phyloP scores from a whole-genome alignment of 2,888 invertebrate species.

The Apamea epomidion region DNA sequence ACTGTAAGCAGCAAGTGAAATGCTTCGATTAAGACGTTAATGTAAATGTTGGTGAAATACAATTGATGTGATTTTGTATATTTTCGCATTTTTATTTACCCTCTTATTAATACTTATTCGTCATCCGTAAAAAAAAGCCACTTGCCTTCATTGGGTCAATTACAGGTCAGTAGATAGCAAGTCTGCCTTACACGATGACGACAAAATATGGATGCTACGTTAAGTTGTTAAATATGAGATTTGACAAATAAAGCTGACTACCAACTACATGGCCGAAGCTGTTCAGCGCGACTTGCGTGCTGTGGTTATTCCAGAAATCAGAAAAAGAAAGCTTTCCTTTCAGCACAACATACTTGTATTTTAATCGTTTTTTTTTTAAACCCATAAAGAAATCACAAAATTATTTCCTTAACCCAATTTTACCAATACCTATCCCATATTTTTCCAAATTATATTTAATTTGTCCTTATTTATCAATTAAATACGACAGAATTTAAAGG shows the following conservation, averaged over 20 bases:
- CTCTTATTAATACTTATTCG: slow-evolving; percentile 1
- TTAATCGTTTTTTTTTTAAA: not conserved
- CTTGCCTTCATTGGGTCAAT: not conserved
- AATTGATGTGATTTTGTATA: slow-evolving; percentile 90
- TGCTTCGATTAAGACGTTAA: slow-evolving; percentile 89
- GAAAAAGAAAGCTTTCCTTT: not conserved
- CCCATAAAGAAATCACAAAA: not conserved
- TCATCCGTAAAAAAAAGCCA: not conserved
- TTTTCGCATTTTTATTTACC: slow-evolving; percentile 80
- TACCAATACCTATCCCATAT: not conserved
- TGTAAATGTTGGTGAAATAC: slow-evolving; percentile 91
- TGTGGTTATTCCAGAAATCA: not conserved
- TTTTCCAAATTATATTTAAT: not conserved
- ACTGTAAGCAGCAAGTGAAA: slow-evolving; percentile 87
- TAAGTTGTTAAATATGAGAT: not conserved
- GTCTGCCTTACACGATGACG: not conserved
- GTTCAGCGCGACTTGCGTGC: not conserved
- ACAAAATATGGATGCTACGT: not conserved
- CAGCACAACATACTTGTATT: too few species aligned
- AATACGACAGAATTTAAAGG: not conserved
- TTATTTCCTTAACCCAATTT: not conserved
- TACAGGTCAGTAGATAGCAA: not conserved
- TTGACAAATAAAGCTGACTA: not conserved
- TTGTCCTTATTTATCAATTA: not conserved
- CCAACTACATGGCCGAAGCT: not conserved